A percentile compares a stretch with the other conserved stretches of the same genome.
Evolutionary conservation across 2,113 vertebrate genomes (phyloP).

Genomic region (Brachyhypopomus occidentalis): DNA sequence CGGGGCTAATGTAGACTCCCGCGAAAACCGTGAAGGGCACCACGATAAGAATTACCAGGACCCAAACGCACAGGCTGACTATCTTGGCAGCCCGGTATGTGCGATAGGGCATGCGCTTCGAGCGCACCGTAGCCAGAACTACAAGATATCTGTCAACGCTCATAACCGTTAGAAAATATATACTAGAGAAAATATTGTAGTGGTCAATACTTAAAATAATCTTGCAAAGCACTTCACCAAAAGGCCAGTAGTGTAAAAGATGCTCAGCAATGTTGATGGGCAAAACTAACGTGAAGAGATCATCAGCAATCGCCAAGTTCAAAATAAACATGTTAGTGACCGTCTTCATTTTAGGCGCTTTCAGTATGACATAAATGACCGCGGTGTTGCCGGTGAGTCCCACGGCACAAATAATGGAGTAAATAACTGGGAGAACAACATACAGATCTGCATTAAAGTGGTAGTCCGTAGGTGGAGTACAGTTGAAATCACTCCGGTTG

Average conservation of each 20-base stretch:
- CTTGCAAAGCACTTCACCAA: constrained; percentile 87
- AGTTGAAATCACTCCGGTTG: constrained; percentile 65
- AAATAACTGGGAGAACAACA: constrained; percentile 81
- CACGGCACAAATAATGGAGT: constrained; percentile 83
- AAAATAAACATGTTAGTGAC: constrained; percentile 92
- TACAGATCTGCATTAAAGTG: constrained; percentile 78
- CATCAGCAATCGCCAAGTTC: constrained; percentile 85
- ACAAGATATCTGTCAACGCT: constrained; percentile 88
- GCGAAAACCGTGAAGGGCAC: constrained; percentile 86
- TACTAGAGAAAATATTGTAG: constrained; percentile 91
- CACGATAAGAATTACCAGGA: constrained; percentile 83
- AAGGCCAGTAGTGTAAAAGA: constrained; percentile 87
- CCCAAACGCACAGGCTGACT: constrained; percentile 84
- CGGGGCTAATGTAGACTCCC: constrained; percentile 71
- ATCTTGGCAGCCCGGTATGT: constrained; percentile 83
- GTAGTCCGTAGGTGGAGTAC: constrained; percentile 63
- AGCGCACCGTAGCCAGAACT: constrained; percentile 81
- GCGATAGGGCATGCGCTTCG: constrained; percentile 80
- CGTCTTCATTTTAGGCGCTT: constrained; percentile 89
- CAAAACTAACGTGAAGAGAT: constrained; percentile 85
- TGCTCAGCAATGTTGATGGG: constrained; percentile 87
- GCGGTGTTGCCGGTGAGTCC: constrained; percentile 86
- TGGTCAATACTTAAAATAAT: constrained; percentile 87
- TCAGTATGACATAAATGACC: constrained; percentile 87
- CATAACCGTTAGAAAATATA: constrained; percentile 90